Conservation (phyloP, 2,888 invertebrate genomes). For the Diaperis boleti region DNA sequence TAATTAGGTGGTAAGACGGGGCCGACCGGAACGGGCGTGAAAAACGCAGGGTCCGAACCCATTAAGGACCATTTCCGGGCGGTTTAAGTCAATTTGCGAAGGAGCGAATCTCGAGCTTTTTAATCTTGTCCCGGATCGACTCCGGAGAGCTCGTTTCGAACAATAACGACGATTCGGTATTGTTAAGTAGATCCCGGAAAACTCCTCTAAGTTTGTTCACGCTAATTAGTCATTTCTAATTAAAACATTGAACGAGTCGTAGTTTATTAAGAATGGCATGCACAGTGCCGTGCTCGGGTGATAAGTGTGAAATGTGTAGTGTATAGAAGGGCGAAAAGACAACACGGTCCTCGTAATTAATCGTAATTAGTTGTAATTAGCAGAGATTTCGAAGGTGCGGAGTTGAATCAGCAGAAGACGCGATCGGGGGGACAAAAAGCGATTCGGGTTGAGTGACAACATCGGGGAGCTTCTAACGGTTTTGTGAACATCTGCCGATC, state of each 20-base stretch:
- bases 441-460: no score
- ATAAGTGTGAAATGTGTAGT: not conserved
- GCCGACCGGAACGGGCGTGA: slow-evolving; percentile 45
- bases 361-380: no score
- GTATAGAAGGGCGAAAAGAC: no score
- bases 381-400: no score
- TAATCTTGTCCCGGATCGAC: slow-evolving; percentile 7
- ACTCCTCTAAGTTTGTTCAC: slow-evolving; percentile 38
- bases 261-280: slow-evolving; percentile 23
- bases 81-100: slow-evolving; percentile 34
- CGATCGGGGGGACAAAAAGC: no score
- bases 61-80: slow-evolving; percentile 44
- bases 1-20: slow-evolving; percentile 45
- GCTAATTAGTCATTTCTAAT: slow-evolving; percentile 42
- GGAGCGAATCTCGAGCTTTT: slow-evolving; percentile 12
- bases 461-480: slow-evolving; percentile 41
- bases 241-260: slow-evolving; percentile 36
- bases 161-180: slow-evolving; percentile 34
- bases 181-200: slow-evolving; percentile 25
- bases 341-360: no score
- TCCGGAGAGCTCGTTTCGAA: slow-evolving; percentile 12
- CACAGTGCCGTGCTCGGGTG: not conserved
- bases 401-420: no score
- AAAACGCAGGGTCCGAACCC: slow-evolving; percentile 40
- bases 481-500: slow-evolving; percentile 49